These are phyloP conservation scores for Anoplopoma fimbria DNA, from an alignment of 2,113 vertebrate genomes.

Conservation along the genomic window DNA sequence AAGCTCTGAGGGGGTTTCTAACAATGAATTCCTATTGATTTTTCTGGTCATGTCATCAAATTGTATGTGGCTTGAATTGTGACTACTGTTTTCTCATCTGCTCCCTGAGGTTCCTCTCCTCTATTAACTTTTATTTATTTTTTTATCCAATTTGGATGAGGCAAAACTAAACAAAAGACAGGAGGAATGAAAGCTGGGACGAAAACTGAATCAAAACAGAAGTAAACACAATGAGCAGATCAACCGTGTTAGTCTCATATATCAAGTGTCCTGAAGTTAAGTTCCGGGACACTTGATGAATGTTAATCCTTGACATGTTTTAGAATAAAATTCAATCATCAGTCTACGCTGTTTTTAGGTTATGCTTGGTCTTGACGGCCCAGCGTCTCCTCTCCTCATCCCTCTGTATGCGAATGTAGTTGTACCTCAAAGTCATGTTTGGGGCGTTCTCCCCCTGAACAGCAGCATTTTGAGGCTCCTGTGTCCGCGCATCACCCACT, in stretches of 20 bases:
- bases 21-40: constrained; percentile 78
- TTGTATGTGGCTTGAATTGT: constrained; percentile 68
- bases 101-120: constrained; percentile 58
- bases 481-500: too few species aligned
- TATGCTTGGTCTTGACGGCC: too few species aligned
- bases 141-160: constrained; percentile 60
- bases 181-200: constrained; percentile 17
- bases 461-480: too few species aligned
- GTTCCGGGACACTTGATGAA: constrained; percentile 3
- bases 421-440: too few species aligned
- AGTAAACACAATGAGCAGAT: constrained; percentile 28
- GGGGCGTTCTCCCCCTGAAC: too few species aligned
- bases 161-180: constrained; percentile 48
- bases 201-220: constrained; percentile 42
- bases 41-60: constrained; percentile 75
- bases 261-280: constrained; percentile 8
- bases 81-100: constrained; percentile 73
- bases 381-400: too few species aligned
- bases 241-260: neutral
- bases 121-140: constrained; percentile 66
- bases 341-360: too few species aligned
- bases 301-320: neutral
- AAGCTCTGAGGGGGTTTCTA: constrained; percentile 66
- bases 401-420: too few species aligned
- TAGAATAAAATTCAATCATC: too few species aligned